Evolutionary conservation across 1,140 invertebrate species (phyloP).

Genomic region (Cydia pomonella): DNA sequence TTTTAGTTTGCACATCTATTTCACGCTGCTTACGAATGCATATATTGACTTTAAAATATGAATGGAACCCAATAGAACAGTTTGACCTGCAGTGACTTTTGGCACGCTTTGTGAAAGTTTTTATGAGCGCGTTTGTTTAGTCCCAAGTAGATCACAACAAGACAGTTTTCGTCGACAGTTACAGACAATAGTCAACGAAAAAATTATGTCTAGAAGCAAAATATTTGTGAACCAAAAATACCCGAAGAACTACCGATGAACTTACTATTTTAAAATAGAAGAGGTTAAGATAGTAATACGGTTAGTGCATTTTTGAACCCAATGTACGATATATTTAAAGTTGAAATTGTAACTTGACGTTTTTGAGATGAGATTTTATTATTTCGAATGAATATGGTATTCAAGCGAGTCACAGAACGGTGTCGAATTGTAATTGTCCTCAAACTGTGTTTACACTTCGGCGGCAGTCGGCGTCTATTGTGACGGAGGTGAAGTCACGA

Average conservation of each 20-base stretch:
- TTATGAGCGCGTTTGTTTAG: not conserved
- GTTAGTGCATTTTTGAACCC: not conserved
- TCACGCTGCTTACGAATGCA: too few relatives aligned
- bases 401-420: not conserved
- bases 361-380: not conserved
- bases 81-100: not conserved
- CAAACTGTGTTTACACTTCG: constrained; percentile 28
- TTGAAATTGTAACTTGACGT: not conserved
- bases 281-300: not conserved
- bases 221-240: not conserved
- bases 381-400: not conserved
- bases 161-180: constrained; percentile 14
- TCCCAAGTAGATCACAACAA: not conserved
- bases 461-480: constrained; percentile 22
- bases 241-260: not conserved
- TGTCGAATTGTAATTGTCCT: constrained; percentile 20
- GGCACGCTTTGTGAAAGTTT: not conserved
- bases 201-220: not conserved
- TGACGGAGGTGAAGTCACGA: constrained; percentile 38
- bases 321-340: not conserved
- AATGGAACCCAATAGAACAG: not conserved
- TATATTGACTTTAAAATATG: not conserved
- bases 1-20: too few relatives aligned
- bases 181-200: not conserved
- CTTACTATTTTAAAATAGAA: not conserved